Evolutionary conservation across 2,113 vertebrate genomes (phyloP), one percentile per base, ranked within the genome.

Genomic region (human): DNA sequence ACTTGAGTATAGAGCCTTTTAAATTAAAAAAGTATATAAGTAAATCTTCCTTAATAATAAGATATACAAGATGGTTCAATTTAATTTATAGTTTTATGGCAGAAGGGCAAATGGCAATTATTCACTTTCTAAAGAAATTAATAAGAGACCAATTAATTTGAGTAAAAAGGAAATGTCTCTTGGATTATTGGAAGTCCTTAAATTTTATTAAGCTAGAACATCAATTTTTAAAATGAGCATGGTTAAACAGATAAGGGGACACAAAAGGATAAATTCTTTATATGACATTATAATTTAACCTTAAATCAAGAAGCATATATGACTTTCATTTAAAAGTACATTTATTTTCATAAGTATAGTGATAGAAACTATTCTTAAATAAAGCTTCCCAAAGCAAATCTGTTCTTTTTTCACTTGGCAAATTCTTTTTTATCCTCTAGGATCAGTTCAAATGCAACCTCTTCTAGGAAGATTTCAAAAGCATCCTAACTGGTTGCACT

Each of bases 171-270:
- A 84, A 97, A 43, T 66, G 25, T 68, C 76, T 88, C 79, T 79
- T 68, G 52, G 43, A 84, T 76, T 96, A 95, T 13, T 80, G 40
- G 6, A 79, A 96, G 38, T 73, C 23, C 80, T 61, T 68, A 89
- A 96, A 90, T 92, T 94, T 97, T 95, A 96, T 88, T 89, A 86
- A 68, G 91, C 17, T 80, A 96, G 23, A 96, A 94, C 14, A 95
- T 64, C 52, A 81, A 78, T 94, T 96, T 97, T 97, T 94, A 70
- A 97, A 97, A 90, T n/a, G 16, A 90, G 18, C 52, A 73, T 72
- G 30, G 48, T 90, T 93, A 92, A 96, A 96, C 13, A 96, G 30
- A 78, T 61, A 25, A 92, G 20, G 61, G 25, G 25, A 90, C 66
- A 95, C 17, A 98, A 90, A 85, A 72, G 25, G 92, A 8, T 73